phyloP scores from a whole-genome alignment of 2,888 invertebrate genomes.

The Trissolcus japonicus region DNA sequence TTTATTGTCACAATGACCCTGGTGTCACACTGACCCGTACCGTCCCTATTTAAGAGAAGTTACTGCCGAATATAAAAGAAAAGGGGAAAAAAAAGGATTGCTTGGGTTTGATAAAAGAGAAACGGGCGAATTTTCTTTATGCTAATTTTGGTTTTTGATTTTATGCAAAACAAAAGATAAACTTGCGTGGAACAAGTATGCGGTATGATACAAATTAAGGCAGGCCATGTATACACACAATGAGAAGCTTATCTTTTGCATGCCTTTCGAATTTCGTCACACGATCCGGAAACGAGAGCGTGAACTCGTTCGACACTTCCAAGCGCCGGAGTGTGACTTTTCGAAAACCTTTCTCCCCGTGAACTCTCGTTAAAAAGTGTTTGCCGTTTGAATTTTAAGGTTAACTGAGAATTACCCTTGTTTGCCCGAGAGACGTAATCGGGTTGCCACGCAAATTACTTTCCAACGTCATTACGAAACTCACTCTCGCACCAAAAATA shows the following conservation, averaged over 20 bases:
- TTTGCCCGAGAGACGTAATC: slow-evolving; percentile 21
- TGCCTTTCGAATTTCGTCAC: slow-evolving; percentile 38
- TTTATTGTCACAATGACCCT: slow-evolving; percentile 1
- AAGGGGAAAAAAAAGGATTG: neutral
- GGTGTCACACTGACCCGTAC: slow-evolving; percentile 11
- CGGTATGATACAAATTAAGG: slow-evolving; percentile 27
- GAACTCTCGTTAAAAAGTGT: slow-evolving; percentile 3
- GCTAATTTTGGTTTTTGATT: neutral
- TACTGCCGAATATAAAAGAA: neutral
- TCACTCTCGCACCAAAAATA: slow-evolving; percentile 8
- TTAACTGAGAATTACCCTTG: slow-evolving; percentile 48
- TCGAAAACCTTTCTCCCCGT: slow-evolving; percentile 3
- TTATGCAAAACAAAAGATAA: slow-evolving; percentile 21
- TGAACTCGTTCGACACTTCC: slow-evolving; percentile 17
- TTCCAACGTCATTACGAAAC: slow-evolving; percentile 43
- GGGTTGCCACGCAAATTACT: slow-evolving; percentile 31
- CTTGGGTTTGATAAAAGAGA: no score
- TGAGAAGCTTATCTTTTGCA: slow-evolving; percentile 36
- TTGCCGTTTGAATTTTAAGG: slow-evolving; percentile 30
- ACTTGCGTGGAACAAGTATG: slow-evolving; percentile 18
- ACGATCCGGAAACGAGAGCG: slow-evolving; percentile 27
- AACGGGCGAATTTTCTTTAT: no score
- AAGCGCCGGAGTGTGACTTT: neutral
- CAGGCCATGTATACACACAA: slow-evolving; percentile 15
- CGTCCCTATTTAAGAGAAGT: slow-evolving; percentile 24